These are phyloP conservation scores for Sminthurinus aureus DNA, from an alignment of 2,888 invertebrate genomes.

Conservation along the genomic window DNA sequence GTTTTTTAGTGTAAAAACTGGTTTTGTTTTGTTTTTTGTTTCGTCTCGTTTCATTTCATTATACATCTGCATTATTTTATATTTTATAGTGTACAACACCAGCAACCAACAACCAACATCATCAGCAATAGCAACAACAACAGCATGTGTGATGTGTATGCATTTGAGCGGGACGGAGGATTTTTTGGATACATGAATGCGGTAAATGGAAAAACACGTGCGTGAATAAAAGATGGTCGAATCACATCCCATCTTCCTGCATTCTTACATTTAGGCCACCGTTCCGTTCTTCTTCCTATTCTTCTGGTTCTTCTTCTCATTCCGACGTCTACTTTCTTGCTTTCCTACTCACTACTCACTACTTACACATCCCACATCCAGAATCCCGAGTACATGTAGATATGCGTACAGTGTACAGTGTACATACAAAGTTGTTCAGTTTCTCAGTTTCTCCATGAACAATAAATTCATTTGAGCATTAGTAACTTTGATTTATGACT, in stretches of 20 bases:
- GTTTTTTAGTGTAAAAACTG: too few species aligned
- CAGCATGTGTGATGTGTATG: background rate
- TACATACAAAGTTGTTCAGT: slow-evolving; percentile 3
- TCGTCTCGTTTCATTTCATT: too few species aligned
- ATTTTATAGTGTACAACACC: too few species aligned
- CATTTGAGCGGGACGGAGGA: background rate
- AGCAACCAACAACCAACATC: too few species aligned
- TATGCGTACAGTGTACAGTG: background rate
- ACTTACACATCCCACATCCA: too few species aligned
- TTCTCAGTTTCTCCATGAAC: slow-evolving; percentile 28
- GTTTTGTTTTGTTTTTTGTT: too few species aligned
- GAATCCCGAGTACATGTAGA: too few species aligned
- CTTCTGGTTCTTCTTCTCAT: too few species aligned
- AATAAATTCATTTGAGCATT: slow-evolving; percentile 44
- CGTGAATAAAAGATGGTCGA: slow-evolving; percentile 18
- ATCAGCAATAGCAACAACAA: too few species aligned
- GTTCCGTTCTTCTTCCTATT: slow-evolving; percentile 17
- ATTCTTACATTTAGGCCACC: background rate
- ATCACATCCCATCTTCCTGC: background rate
- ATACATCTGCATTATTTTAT: too few species aligned
- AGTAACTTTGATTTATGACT: slow-evolving; percentile 43
- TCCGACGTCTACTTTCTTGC: too few species aligned
- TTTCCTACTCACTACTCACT: too few species aligned
- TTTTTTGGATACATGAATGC: background rate
- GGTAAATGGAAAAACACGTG: slow-evolving; percentile 11